Evolutionary conservation across 2,888 invertebrate species (phyloP).

Genomic region (Scrobipalpa costella): DNA sequence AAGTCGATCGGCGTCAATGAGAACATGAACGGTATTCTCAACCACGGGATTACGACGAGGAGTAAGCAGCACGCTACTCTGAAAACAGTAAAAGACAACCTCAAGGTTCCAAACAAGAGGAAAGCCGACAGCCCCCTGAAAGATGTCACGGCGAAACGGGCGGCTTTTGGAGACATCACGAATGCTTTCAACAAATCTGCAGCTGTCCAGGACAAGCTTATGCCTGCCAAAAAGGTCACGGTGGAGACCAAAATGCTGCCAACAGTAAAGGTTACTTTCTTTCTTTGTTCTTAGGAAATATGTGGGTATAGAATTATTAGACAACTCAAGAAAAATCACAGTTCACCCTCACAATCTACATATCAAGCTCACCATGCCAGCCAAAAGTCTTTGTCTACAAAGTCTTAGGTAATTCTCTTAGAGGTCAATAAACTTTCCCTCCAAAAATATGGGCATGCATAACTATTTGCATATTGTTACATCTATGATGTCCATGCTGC

Average conservation of each 20-base stretch:
- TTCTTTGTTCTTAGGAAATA: slow-evolving; percentile 32
- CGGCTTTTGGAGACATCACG: slow-evolving; percentile 93
- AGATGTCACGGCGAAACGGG: slow-evolving; percentile 87
- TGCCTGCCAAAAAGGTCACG: slow-evolving; percentile 74
- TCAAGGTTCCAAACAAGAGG: slow-evolving; percentile 84
- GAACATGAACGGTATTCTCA: slow-evolving; percentile 69
- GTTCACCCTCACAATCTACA: not conserved
- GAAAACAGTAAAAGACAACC: slow-evolving; percentile 64
- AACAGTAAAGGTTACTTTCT: slow-evolving; percentile 63
- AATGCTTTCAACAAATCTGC: slow-evolving; percentile 82
- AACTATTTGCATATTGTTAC: not conserved
- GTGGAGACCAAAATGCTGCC: slow-evolving; percentile 76
- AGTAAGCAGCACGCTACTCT: slow-evolving; percentile 81
- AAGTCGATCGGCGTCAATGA: slow-evolving; percentile 73
- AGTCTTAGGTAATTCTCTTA: not conserved
- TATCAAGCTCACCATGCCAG: not conserved
- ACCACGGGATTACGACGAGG: slow-evolving; percentile 82
- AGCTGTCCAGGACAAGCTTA: slow-evolving; percentile 60
- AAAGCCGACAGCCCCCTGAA: slow-evolving; percentile 91
- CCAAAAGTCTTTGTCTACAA: not conserved
- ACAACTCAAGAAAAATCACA: not conserved
- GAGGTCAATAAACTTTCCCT: slow-evolving; percentile 63
- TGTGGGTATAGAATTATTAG: slow-evolving; percentile 46
- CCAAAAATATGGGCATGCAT: slow-evolving; percentile 44
- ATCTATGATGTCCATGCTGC: not conserved